Conservation (phyloP, 2,888 invertebrate genomes). For the Xanthia icteritia region DNA sequence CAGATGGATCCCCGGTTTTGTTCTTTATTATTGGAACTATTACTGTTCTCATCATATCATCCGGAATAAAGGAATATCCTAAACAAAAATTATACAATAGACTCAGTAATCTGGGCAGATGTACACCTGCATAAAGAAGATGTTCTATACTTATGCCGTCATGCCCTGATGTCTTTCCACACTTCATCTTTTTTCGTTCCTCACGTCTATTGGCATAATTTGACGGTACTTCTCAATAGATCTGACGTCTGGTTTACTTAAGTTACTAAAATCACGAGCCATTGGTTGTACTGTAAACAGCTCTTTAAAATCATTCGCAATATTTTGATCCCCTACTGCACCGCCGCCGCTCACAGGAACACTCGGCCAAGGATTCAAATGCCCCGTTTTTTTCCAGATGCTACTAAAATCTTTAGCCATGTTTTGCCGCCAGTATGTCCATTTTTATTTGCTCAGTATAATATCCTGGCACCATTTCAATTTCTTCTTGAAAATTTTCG, state of each 20-base stretch:
- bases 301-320: too few species aligned
- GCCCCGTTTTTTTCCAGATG: constrained; percentile 1
- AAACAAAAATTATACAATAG: too few species aligned
- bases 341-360: too few species aligned
- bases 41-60: too few species aligned
- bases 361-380: background rate
- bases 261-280: background rate
- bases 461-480: background rate
- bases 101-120: background rate
- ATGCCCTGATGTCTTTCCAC: background rate
- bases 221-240: background rate
- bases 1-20: too few species aligned
- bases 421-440: background rate
- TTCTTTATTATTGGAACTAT: too few species aligned
- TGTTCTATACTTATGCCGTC: background rate
- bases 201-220: background rate
- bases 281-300: background rate
- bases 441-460: background rate
- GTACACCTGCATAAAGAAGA: background rate
- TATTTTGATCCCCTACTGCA: too few species aligned
- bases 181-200: background rate
- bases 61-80: too few species aligned
- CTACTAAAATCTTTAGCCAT: background rate
- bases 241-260: constrained; percentile 1
- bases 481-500: too few species aligned